These are phyloP conservation scores for Mesochorus sp. DNA, from an alignment of 2,888 invertebrate species.

Conservation along the genomic window DNA sequence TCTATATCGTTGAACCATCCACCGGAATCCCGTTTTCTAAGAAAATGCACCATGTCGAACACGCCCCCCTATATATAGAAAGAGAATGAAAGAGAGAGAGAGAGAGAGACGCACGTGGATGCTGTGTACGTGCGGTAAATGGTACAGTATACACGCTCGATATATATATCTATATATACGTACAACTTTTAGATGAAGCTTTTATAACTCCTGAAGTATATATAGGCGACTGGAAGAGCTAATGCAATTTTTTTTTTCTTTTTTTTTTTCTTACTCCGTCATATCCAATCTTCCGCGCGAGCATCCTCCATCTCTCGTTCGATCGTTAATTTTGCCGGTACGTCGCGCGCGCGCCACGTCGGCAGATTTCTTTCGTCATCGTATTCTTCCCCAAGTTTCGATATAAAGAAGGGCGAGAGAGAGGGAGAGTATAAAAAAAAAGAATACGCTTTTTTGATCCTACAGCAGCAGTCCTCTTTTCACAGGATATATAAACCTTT, in stretches of 20 bases:
- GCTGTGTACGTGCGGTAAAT: constrained; percentile 44
- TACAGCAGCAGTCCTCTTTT: no score
- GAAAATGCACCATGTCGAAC: constrained; percentile 31
- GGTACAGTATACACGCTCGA: constrained; percentile 35
- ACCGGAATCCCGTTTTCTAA: constrained; percentile 6
- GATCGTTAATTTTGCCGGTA: constrained; percentile 9
- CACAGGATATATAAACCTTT: no score
- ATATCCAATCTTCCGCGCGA: neutral
- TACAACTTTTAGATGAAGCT: constrained; percentile 25
- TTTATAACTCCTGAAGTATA: constrained; percentile 26
- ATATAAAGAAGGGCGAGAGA: no score
- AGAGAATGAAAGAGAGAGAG: neutral
- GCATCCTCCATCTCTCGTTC: neutral
- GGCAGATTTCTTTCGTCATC: neutral
- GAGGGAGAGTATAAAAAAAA: no score
- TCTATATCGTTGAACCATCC: neutral
- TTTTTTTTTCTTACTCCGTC: neutral
- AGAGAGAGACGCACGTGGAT: neutral
- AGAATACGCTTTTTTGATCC: no score
- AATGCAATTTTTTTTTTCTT: neutral
- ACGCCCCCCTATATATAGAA: neutral
- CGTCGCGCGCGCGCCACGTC: neutral
- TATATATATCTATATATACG: constrained; percentile 1
- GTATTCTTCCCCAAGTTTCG: neutral
- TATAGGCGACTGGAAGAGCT: neutral